Percentiles rank a stretch among this genome's conserved stretches.
Conservation (phyloP, 2,113 vertebrate genomes). For the Rhea pennata region DNA sequence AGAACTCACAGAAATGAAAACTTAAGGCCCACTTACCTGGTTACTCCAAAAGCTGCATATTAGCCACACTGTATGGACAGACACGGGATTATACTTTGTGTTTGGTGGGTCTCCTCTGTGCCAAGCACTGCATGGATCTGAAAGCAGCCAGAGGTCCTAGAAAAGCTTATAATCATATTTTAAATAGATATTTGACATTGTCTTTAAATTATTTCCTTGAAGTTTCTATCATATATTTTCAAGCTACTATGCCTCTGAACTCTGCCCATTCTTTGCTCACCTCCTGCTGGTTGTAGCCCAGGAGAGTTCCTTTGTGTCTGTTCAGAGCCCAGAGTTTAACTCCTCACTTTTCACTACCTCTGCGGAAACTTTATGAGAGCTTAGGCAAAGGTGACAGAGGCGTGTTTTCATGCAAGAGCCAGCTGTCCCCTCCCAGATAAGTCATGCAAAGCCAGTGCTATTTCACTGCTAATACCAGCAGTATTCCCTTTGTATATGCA, state of each 20-base stretch:
- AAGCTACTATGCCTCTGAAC: neutral
- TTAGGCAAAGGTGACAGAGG: neutral
- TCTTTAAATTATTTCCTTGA: neutral
- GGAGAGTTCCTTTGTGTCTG: neutral
- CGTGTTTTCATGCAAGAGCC: conserved; percentile 15
- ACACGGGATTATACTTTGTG: neutral
- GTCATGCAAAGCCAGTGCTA: conserved; percentile 63
- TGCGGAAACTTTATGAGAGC: neutral
- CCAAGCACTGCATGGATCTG: neutral
- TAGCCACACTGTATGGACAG: neutral
- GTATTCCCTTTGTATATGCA: neutral
- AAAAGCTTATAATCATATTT: neutral
- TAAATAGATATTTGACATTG: neutral
- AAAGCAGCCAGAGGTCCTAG: neutral
- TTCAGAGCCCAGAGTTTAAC: neutral
- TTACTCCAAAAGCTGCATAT: neutral
- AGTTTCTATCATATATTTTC: neutral
- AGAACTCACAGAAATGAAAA: neutral
- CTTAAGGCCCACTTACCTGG: neutral
- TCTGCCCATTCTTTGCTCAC: neutral
- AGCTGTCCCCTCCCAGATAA: conserved; percentile 58
- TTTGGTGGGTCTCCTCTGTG: neutral
- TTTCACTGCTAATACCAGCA: conserved; percentile 37
- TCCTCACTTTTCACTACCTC: neutral
- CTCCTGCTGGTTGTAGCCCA: conserved; percentile 40